Percentiles rank a stretch among this genome's conserved stretches.
phyloP scores from a whole-genome alignment of 35 echinoderm and acorn worm species.

The Heliocidaris erythrogramma region DNA sequence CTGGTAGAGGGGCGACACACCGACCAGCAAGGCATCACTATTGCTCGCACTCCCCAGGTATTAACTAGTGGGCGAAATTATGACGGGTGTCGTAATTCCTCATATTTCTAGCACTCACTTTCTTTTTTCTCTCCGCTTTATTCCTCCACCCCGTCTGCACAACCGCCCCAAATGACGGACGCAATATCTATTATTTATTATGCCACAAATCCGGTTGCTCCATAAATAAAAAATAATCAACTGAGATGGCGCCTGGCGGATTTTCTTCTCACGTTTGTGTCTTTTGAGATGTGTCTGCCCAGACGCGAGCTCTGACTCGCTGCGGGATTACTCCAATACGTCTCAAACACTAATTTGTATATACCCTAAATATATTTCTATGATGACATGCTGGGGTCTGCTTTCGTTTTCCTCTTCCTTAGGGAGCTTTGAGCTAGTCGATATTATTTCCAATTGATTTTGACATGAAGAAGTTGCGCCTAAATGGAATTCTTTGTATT shows the following conservation, averaged over 20 bases:
- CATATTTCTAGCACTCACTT: neutral
- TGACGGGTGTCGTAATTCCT: neutral
- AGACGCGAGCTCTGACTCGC: neutral
- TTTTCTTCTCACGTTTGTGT: neutral
- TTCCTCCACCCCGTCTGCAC: neutral
- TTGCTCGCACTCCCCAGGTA: neutral
- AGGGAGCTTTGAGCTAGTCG: too few relatives aligned
- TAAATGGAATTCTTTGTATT: too few relatives aligned
- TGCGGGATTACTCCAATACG: neutral
- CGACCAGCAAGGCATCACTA: neutral
- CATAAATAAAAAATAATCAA: conserved; percentile 20
- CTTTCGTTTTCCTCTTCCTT: too few relatives aligned
- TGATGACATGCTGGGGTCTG: neutral
- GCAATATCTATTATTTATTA: conserved; percentile 14
- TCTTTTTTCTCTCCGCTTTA: neutral
- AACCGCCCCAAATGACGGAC: neutral
- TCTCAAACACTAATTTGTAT: conserved; percentile 16
- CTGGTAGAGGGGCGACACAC: neutral
- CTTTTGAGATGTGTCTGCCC: neutral
- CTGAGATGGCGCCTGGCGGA: neutral
- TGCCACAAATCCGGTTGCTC: neutral
- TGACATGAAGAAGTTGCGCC: too few relatives aligned
- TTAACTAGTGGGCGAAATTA: neutral
- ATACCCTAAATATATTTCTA: neutral
- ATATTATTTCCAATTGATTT: too few relatives aligned